Base-by-base conservation (phyloP, 1,140 invertebrate species). In the Patella vulgata region DNA sequence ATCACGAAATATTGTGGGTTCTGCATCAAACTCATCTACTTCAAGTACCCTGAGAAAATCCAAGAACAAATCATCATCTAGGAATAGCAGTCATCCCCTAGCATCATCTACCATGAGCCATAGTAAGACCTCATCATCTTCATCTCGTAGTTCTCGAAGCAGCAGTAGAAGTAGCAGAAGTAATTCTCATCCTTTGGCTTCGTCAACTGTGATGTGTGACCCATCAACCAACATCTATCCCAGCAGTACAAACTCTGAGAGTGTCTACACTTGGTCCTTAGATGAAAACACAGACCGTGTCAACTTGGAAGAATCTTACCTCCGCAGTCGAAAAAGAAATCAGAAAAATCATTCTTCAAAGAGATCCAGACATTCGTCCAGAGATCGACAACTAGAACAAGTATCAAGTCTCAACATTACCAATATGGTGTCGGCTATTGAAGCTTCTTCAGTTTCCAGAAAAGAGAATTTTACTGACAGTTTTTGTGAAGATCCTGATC, bases 221-320 rank as follows among this genome's bases (percentile, higher is more conserved):
- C 50, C 63, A 6, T 51, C 57, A 52, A 27, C 55, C 40, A 47
- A 27, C 46, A 52, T 19, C 28, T 19, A 21, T 59, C 33, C 53
- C 57, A 33, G 48, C 46, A 48, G 50, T 19, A 59, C 56, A 36
- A 52, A 59, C 47, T 43, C 68, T 56, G 71, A 68, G 36, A 76
- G 72, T 62, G 67, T 76, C 8, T 80, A 74, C 51, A 76, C 70
- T 1, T 80, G 75, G 78, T 78, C 75, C 17, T 64, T 75, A 31
- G 68, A 75, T 54, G 74, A 78, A 21, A 57, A 63, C 12, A 74
- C 75, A 27, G 74, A 74, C 25, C 68, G 69, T 42, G 67, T 70
- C 4, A 71, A 68, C 52, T 59, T 79, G 6, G 70, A 79, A 57
- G 70, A 74, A 46, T 79, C 77, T 4, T 78, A 73, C 63, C 54